These are phyloP conservation scores for Orientallactaga sibirica DNA, from an alignment of 2,797 vertebrate genomes.

Conservation along the genomic window DNA sequence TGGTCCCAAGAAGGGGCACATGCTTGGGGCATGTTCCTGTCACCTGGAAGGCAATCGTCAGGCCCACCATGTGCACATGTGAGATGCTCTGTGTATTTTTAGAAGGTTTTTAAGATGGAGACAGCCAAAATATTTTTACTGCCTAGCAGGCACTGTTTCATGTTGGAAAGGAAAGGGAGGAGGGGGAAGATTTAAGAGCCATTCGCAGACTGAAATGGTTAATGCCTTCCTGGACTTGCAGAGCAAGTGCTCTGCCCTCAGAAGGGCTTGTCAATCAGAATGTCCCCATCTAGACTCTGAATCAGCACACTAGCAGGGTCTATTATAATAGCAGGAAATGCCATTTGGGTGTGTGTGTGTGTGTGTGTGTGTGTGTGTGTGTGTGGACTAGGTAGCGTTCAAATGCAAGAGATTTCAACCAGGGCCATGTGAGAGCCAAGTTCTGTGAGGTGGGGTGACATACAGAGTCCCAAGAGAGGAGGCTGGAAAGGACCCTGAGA, in stretches of 20 bases:
- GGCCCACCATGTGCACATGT: constrained; percentile 66
- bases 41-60: constrained; percentile 21
- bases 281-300: no score
- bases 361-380: background rate
- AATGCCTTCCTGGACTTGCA: background rate
- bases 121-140: constrained; percentile 82
- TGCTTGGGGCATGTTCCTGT: background rate
- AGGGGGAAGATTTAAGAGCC: background rate
- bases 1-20: background rate
- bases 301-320: rapidly evolving
- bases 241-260: rapidly evolving
- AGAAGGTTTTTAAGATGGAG: constrained; percentile 78
- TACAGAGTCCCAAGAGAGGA: background rate
- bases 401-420: background rate
- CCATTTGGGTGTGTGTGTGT: background rate
- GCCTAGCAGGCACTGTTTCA: constrained; percentile 70
- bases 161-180: constrained; percentile 46
- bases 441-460: rapidly evolving
- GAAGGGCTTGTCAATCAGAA: background rate
- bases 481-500: background rate
- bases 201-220: background rate
- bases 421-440: rapidly evolving
- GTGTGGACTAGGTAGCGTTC: background rate
- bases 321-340: no score
- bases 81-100: constrained; percentile 78